phyloP scores from a whole-genome alignment of 2,888 invertebrate species.

The Syritta pipiens region DNA sequence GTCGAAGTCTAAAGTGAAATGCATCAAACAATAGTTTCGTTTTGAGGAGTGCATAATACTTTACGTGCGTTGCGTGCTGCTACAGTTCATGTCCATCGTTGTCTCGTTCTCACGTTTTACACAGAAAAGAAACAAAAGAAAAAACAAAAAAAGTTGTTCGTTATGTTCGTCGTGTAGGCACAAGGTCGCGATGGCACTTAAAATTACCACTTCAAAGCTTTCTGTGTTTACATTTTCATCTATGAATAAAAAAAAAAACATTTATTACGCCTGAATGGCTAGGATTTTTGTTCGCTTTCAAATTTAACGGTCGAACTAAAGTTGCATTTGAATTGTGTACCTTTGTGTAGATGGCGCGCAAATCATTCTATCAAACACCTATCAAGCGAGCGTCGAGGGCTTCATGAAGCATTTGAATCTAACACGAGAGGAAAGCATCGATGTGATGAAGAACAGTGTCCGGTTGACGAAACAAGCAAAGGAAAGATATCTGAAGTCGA shows the following conservation, averaged over 20 bases:
- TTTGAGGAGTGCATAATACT: slow-evolving; percentile 12
- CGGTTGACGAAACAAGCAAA: slow-evolving; percentile 86
- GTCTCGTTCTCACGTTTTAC: slow-evolving; percentile 35
- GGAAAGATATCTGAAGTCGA: slow-evolving; percentile 81
- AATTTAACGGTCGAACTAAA: slow-evolving; percentile 47
- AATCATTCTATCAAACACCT: slow-evolving; percentile 91
- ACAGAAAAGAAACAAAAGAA: neutral
- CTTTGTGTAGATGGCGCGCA: slow-evolving; percentile 88
- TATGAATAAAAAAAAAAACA: no score
- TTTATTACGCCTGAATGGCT: neutral
- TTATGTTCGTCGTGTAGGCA: slow-evolving; percentile 22
- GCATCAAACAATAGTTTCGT: slow-evolving; percentile 7
- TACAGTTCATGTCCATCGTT: slow-evolving; percentile 26
- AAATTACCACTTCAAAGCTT: slow-evolving; percentile 13
- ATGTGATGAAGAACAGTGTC: slow-evolving; percentile 87
- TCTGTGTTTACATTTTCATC: slow-evolving; percentile 14
- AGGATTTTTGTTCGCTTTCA: slow-evolving; percentile 5
- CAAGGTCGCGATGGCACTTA: slow-evolving; percentile 16
- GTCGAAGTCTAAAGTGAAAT: neutral
- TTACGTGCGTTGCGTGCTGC: neutral
- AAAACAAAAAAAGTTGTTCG: slow-evolving; percentile 1
- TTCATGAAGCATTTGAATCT: slow-evolving; percentile 87
- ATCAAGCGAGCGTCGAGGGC: slow-evolving; percentile 90
- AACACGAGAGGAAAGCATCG: slow-evolving; percentile 83
- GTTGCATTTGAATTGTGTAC: neutral